Base-by-base conservation (phyloP, 1,140 invertebrate species). In the Pollicipes pollicipes region DNA sequence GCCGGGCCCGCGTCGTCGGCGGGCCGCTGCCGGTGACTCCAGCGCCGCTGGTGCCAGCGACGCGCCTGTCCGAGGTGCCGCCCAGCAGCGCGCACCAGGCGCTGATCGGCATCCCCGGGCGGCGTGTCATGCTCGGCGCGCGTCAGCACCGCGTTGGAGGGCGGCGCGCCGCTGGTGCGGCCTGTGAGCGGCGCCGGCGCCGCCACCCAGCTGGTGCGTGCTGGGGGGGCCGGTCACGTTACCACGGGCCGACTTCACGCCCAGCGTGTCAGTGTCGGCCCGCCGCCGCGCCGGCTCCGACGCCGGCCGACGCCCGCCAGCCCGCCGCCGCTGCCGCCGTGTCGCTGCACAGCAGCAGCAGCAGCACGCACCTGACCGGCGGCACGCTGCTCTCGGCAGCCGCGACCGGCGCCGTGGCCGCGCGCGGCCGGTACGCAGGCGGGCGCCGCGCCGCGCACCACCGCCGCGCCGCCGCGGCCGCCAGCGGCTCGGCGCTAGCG, bases 31-130 rank as follows among this genome's bases (percentile, higher is more conserved):
- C 35, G 35, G 6, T n/a, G n/a, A n/a, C 35, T 17, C 45, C 45
- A 24, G 45, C 21, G 45, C 45, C 45, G 6, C 45, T 3, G 45
- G 13, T 58, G 45, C 45, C 45, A 2, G 24, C 45, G 13, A 17
- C 17, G 45, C 45, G 45, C 2, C 45, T 58, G 37, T 72, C 71
- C 26, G 72, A 75, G 45, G 75, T 76, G 58, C 75, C 75, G n/a
- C 75, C 75, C 35, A 74, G 73, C 27, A 74, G 73, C 68, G 69
- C 72, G 26, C 75, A 76, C 68, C 75, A 76, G 70, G 73, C 75
- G 31, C 70, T 76, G 30, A 75, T 76, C 70, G 75, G 75, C 37
- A 76, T 76, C 68, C 75, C 75, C 35, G 75, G 75, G 75, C 63
- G 75, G 75, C 26, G 72, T 71, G 30, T 31, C 68, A 3, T 17